Evolutionary conservation across 2,113 vertebrate genomes (phyloP), one percentile per base, ranked within the genome.

Genomic region (Penelope pileata): DNA sequence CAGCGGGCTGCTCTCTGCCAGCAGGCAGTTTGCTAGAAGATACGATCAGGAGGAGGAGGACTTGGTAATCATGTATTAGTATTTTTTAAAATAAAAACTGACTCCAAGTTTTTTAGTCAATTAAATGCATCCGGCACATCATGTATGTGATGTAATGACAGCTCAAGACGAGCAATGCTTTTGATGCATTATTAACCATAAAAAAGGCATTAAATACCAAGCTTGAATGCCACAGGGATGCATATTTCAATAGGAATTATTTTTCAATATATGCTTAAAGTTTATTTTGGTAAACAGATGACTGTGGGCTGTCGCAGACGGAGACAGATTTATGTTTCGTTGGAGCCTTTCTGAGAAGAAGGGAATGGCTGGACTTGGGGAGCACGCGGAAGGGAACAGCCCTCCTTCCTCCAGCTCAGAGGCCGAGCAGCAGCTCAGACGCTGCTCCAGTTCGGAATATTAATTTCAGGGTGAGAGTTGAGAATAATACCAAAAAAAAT

Each of bases 231-330:
- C 97, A 97, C 34, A 59, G 97, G 98, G 97, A 98, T 98, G 97
- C 97, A 97, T 98, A 97, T 98, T 98, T 98, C 98, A 98, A 97
- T 97, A 97, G 97, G 96, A 97, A 97, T 98, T 98, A 98, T 98
- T 98, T 98, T 97, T 96, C 97, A 97, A 97, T 98, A 97, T 97
- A 97, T 97, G 97, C 97, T 97, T 97, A 94, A 97, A 98, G 97
- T 98, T 98, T 98, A 97, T 98, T 98, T 98, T 98, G 97, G 97
- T 98, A 98, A 98, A 98, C 97, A 97, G 97, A 98, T 97, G 97
- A 97, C 97, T 98, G 75, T 92, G 95, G 96, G 96, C 97, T 98
- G 97, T 98, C 97, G 97, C 92, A 94, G 94, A 91, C 22, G 50
- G 91, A 96, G 94, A 97, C 95, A 98, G 96, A 98, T 98, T 97